Conservation (phyloP, 2,888 invertebrate genomes). For the Vesta saturnalis region DNA sequence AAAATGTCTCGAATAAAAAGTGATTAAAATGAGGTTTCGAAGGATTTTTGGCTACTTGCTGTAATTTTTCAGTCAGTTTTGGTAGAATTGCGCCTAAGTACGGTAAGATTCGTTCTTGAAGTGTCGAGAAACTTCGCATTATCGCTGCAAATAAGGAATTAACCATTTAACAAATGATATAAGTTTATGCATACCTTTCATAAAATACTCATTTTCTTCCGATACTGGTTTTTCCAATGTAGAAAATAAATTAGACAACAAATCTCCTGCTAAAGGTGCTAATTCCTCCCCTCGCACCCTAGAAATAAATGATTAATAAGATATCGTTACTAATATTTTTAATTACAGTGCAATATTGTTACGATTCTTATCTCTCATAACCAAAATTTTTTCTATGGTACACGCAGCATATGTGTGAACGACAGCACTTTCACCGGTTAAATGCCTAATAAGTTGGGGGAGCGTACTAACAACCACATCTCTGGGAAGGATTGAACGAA, state of each 20-base stretch:
- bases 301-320: slow-evolving; percentile 40
- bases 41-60: slow-evolving; percentile 89
- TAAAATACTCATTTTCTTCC: slow-evolving; percentile 95
- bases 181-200: slow-evolving; percentile 77
- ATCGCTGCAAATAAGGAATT: slow-evolving; percentile 71
- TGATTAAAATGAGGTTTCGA: slow-evolving; percentile 98
- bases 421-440: slow-evolving; percentile 82
- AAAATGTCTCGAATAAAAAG: slow-evolving; percentile 95
- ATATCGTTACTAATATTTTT: neutral
- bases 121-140: slow-evolving; percentile 85
- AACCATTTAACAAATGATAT: slow-evolving; percentile 15
- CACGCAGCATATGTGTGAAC: slow-evolving; percentile 96
- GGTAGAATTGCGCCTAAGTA: slow-evolving; percentile 83
- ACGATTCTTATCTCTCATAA: slow-evolving; percentile 69
- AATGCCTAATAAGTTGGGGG: slow-evolving; percentile 81
- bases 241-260: slow-evolving; percentile 81
- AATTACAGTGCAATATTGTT: slow-evolving; percentile 67
- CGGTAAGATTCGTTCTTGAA: slow-evolving; percentile 84
- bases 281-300: slow-evolving; percentile 72
- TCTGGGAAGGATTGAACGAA: slow-evolving; percentile 87
- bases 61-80: slow-evolving; percentile 84
- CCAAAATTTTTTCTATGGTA: slow-evolving; percentile 87
- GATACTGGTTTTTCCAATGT: slow-evolving; percentile 78
- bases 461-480: slow-evolving; percentile 79
- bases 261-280: slow-evolving; percentile 71